phyloP scores from a whole-genome alignment of 2,113 vertebrate genomes.

The Thryonomys swinderianus region DNA sequence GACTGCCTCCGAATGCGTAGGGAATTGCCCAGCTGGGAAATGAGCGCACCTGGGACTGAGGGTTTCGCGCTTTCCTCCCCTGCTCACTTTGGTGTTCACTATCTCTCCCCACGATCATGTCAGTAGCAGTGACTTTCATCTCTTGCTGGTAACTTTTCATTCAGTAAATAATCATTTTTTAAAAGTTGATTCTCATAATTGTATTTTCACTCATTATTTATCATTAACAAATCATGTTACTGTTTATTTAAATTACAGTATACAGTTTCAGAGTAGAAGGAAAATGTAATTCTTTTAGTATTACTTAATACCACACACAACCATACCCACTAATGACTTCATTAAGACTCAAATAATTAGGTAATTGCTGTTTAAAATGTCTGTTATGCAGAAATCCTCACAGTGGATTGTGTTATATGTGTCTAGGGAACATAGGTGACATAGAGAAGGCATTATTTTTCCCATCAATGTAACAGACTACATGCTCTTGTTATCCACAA shows the following conservation, averaged over 20 bases:
- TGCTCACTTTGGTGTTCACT: background rate
- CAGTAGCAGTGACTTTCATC: background rate
- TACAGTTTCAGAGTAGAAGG: background rate
- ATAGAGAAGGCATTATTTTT: constrained; percentile 18
- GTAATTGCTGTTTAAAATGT: constrained; percentile 66
- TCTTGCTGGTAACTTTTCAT: background rate
- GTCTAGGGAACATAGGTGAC: constrained; percentile 46
- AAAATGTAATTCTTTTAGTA: constrained; percentile 37
- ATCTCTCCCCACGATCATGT: no score
- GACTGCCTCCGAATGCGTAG: background rate
- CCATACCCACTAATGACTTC: constrained; percentile 60
- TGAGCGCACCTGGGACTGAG: background rate
- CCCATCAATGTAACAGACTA: background rate
- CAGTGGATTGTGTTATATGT: constrained; percentile 37
- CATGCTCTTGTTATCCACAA: background rate
- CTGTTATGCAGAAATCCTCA: constrained; percentile 57
- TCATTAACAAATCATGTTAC: constrained; percentile 34
- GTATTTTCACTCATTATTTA: constrained; percentile 9
- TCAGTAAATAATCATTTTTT: background rate
- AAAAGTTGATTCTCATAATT: constrained; percentile 53
- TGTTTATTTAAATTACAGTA: constrained; percentile 53
- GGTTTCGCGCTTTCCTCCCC: background rate
- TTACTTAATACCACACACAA: background rate
- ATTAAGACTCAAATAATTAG: constrained; percentile 72
- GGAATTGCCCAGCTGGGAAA: background rate